These are phyloP conservation scores for Chrysolina haemoptera DNA, from an alignment of 2,888 invertebrate genomes.

Conservation along the genomic window DNA sequence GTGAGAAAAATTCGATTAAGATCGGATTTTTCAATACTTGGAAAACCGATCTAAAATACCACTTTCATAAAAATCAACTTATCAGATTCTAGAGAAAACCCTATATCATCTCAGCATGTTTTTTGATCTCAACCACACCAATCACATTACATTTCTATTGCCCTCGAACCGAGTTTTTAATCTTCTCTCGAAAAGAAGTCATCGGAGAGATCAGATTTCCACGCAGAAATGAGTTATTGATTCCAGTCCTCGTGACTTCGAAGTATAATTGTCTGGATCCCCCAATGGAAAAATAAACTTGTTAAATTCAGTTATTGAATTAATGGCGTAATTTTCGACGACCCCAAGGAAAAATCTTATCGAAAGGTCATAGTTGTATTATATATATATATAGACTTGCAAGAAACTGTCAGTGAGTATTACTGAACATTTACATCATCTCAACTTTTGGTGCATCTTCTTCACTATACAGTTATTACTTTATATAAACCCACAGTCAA, in stretches of 20 bases:
- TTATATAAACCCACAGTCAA: no score
- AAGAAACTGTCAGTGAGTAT: no score
- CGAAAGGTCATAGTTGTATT: no score
- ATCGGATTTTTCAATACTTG: not conserved
- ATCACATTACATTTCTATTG: not conserved
- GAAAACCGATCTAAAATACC: not conserved
- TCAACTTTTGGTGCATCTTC: no score
- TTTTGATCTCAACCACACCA: not conserved
- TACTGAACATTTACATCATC: no score
- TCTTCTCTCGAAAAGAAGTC: constrained; percentile 6
- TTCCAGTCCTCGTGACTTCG: not conserved
- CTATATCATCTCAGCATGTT: not conserved
- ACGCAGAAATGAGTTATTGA: constrained; percentile 11
- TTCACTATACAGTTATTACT: no score
- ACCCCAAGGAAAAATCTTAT: no score
- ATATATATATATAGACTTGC: no score
- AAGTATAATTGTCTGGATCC: constrained; percentile 10
- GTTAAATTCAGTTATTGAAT: not conserved
- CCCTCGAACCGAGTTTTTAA: constrained; percentile 4
- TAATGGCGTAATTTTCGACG: no score
- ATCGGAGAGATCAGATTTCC: constrained; percentile 13
- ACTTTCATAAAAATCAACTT: not conserved
- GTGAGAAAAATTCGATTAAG: no score
- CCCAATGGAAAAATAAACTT: constrained; percentile 5
- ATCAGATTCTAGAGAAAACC: not conserved